Conservation (phyloP, 2,113 vertebrate species). For the Guaruba guarouba region DNA sequence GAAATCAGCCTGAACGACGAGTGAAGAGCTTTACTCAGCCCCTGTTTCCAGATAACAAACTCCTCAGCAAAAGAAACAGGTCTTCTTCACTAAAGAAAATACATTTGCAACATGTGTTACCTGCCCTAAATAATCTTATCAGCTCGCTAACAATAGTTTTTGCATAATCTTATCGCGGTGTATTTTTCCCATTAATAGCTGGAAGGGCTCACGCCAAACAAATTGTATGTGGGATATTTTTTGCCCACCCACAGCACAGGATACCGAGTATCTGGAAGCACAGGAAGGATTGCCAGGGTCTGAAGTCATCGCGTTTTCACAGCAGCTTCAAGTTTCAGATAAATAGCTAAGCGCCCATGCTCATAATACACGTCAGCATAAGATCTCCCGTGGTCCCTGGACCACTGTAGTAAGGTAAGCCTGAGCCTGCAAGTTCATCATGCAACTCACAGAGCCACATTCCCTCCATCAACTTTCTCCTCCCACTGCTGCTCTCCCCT, state of each 20-base stretch:
- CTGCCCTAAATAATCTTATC: not conserved
- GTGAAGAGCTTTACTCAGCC: not conserved
- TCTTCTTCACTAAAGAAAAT: not conserved
- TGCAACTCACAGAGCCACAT: not conserved
- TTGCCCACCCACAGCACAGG: not conserved
- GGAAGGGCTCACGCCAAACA: not conserved
- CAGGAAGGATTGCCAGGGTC: not conserved
- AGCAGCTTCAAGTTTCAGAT: conserved; percentile 51
- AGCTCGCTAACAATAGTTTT: not conserved
- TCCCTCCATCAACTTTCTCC: not conserved
- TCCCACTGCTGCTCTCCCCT: not conserved
- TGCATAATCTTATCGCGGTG: not conserved
- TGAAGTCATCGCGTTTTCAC: conserved; percentile 29
- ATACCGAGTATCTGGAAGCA: not conserved
- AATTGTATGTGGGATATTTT: not conserved
- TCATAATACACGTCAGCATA: not conserved
- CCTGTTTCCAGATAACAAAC: not conserved
- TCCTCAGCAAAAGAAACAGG: not conserved
- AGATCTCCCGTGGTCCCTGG: not conserved
- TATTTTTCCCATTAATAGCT: not conserved
- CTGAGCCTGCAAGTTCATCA: not conserved
- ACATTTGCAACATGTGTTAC: not conserved
- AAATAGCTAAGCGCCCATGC: not conserved
- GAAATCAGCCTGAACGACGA: not conserved
- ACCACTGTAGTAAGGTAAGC: not conserved